phyloP scores from a whole-genome alignment of 2,113 vertebrate genomes.

The Agapornis roseicollis region DNA sequence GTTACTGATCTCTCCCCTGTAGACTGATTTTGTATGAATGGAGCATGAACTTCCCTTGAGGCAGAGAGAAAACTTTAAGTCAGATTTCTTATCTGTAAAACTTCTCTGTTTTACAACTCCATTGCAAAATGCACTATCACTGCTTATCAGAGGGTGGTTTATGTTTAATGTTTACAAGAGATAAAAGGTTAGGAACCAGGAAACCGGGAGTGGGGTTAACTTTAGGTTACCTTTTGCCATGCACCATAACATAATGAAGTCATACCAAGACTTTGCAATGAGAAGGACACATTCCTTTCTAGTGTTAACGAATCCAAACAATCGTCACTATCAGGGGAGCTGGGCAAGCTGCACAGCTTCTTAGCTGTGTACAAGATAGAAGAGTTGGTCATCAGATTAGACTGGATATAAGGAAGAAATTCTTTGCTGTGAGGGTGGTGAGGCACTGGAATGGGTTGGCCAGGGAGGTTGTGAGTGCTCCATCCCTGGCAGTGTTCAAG shows the following conservation, averaged over 20 bases:
- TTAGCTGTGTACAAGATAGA: not conserved
- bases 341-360: not conserved
- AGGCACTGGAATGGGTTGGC: too few relatives aligned
- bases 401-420: too few relatives aligned
- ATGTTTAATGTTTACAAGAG: not conserved
- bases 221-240: not conserved
- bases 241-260: not conserved
- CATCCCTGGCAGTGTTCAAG: too few relatives aligned
- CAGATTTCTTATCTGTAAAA: not conserved
- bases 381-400: not conserved
- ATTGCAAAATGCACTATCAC: not conserved
- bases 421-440: too few relatives aligned
- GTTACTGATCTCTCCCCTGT: not conserved
- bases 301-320: not conserved
- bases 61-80: not conserved
- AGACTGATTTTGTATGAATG: accelerated
- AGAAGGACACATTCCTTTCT: not conserved
- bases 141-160: not conserved
- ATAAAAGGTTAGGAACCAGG: conserved; percentile 16
- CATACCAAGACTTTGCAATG: not conserved
- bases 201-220: not conserved
- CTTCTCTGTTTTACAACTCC: not conserved
- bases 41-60: not conserved
- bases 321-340: not conserved
- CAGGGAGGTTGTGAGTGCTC: too few relatives aligned